These are phyloP conservation scores for Mesaphorura yosii DNA, from an alignment of 1,140 invertebrate genomes.

Conservation along the genomic window DNA sequence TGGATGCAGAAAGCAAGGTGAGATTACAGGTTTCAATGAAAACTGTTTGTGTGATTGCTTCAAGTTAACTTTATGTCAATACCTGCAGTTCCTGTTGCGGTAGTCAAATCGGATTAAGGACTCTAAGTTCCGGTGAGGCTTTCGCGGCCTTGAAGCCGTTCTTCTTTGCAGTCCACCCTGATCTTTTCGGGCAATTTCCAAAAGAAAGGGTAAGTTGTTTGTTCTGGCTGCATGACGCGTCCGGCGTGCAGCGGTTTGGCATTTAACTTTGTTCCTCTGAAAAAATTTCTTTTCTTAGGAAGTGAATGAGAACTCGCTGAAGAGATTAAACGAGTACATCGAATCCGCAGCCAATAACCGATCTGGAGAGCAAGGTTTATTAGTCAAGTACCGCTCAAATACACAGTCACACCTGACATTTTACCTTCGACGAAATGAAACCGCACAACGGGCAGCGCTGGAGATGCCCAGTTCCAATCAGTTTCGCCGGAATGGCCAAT, in stretches of 20 bases:
- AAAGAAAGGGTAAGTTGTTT: conserved; percentile 57
- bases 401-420: conserved; percentile 53
- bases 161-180: conserved; percentile 89
- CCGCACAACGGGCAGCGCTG: too few species aligned
- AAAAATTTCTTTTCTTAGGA: conserved; percentile 41
- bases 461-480: background rate
- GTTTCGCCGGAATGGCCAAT: background rate
- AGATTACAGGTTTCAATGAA: too few species aligned
- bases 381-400: conserved; percentile 42
- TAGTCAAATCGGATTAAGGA: too few species aligned
- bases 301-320: conserved; percentile 82
- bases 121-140: conserved; percentile 61
- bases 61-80: too few species aligned
- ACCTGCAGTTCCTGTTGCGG: too few species aligned
- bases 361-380: too few species aligned
- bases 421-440: conserved; percentile 42
- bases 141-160: conserved; percentile 80
- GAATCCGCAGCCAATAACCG: conserved; percentile 58
- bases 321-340: conserved; percentile 70
- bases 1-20: too few species aligned
- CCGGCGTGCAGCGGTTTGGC: background rate
- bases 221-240: background rate
- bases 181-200: conserved; percentile 83
- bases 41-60: too few species aligned
- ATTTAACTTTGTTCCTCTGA: background rate